Evolutionary conservation across 2,113 vertebrate genomes (phyloP), one percentile per base, ranked within the genome.

Genomic region (Stigmatopora nigra): DNA sequence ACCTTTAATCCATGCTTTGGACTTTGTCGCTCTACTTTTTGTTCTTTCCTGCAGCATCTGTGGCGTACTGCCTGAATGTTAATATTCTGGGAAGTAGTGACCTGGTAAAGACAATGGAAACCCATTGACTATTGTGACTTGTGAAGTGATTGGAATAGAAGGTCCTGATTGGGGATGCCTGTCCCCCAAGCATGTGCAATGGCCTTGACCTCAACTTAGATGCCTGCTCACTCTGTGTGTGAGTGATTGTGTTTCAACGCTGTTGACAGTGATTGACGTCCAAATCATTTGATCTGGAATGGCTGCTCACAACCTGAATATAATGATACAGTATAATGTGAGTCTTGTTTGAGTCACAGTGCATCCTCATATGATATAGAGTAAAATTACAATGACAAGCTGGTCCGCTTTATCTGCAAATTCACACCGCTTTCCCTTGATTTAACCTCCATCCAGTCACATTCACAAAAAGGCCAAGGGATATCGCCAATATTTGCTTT

Each of bases 121-220:
- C 52, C 44, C 71, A 74, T 84, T 90, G 84, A 89, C 71, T 74
- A 75, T 77, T 86, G 82, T 82, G 78, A 83, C 80, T 77, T 71
- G 53, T 15, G 75, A 84, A 86, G 81, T 84, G 69, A 84, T 81
- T 71, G 71, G 77, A 84, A 72, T 75, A 74, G 70, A 77, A 67
- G 70, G 61, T 78, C 69, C 71, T 71, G 70, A 86, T 81, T 70
- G 71, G 68, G 70, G 78, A 74, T 78, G 76, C 76, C 74, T 79
- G 84, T 68, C 38, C 12, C 12, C 82, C 70, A 82, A 80, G 73
- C 78, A 63, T 76, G 78, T 47, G 73, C 38, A 69, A 66, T 45
- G 61, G 48, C 61, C 66, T 57, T 78, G 71, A 67, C 66, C 82
- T 78, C 63, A 41, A 73, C 81, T 56, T 78, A 74, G 82, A 77